Base-by-base conservation (phyloP, 2,113 vertebrate species). In the Peucedramus taeniatus region DNA sequence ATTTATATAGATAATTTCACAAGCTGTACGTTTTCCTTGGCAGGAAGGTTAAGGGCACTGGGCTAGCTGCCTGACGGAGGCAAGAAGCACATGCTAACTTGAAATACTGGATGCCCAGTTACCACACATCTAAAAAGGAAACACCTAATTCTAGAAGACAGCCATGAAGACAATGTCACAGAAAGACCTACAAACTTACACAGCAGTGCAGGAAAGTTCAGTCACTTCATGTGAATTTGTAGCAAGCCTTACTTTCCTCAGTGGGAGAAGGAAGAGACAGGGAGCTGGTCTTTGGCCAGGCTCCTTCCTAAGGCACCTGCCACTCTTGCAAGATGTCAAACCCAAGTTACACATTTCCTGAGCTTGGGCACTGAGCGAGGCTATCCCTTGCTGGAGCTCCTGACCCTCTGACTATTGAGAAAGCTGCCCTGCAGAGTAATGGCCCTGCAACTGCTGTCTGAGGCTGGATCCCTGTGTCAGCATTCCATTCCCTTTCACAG, bases 381-480 rank as follows among this genome's bases (percentile, higher is more conserved):
- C 4, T 39, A 20, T 39, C 1, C 9, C 16, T 27, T 37, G 15
- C 16, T 76, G 26, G 28, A 68, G 21, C 10, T 59, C 33, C 64
- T 37, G 15, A 42, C 6, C 10, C 33, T 50, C 6, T 71, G 42
- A 26, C 20, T 76, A 4, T 6, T 49, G 47, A 80, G 68, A 63
- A 53, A 83, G 24, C 27, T 84, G 22, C 23, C 13, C n/a, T n/a
- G n/a, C 57, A 63, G n/a, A 33, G 30, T 30, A 40, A 50, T 28
- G 23, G 13, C 7, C 10, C 9, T 61, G 28, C 47, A 42, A 13
- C 20, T 70, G 27, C 35, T 44, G 9, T 60, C 47, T 57, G 61
- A 18, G 3, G 4, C 20, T 47, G 54, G 14, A 70, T 70, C 30
- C 1, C 0, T 33, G 8, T 16, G 0, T 11, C 20, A 61, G 37